A percentile compares a stretch with the other conserved stretches of the same genome.
phyloP scores from a whole-genome alignment of 2,888 invertebrate genomes.

The Patella ulyssiponensis region DNA sequence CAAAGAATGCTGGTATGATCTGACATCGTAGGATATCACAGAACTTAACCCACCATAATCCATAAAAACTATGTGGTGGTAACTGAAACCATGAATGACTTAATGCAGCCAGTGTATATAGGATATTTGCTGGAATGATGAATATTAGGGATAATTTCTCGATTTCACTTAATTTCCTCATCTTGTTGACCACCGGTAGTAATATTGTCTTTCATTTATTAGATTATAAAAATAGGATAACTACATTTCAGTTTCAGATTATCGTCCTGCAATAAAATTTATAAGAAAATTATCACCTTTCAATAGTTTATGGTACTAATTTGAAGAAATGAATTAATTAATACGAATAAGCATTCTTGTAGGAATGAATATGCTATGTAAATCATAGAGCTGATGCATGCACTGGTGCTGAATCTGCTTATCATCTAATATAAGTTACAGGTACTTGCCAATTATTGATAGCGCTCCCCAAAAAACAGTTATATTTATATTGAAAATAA shows the following conservation, averaged over 20 bases:
- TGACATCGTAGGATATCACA: constrained; percentile 55
- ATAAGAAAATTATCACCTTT: too few relatives aligned
- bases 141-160: constrained; percentile 35
- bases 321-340: too few relatives aligned
- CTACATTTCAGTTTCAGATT: neutral
- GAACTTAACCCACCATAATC: constrained; percentile 56
- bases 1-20: constrained; percentile 56
- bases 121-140: constrained; percentile 49
- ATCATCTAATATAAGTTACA: too few relatives aligned
- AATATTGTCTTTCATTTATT: neutral
- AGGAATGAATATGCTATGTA: too few relatives aligned
- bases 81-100: constrained; percentile 57
- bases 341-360: too few relatives aligned
- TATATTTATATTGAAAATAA: too few relatives aligned
- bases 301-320: too few relatives aligned
- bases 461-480: too few relatives aligned
- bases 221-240: neutral
- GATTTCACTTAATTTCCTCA: neutral
- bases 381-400: too few relatives aligned
- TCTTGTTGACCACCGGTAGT: neutral
- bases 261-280: too few relatives aligned
- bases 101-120: constrained; percentile 49
- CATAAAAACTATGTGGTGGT: constrained; percentile 56
- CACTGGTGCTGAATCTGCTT: too few relatives aligned
- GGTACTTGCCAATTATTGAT: too few relatives aligned